Base-by-base conservation (phyloP, 1,140 invertebrate genomes). In the Ips typographus region DNA sequence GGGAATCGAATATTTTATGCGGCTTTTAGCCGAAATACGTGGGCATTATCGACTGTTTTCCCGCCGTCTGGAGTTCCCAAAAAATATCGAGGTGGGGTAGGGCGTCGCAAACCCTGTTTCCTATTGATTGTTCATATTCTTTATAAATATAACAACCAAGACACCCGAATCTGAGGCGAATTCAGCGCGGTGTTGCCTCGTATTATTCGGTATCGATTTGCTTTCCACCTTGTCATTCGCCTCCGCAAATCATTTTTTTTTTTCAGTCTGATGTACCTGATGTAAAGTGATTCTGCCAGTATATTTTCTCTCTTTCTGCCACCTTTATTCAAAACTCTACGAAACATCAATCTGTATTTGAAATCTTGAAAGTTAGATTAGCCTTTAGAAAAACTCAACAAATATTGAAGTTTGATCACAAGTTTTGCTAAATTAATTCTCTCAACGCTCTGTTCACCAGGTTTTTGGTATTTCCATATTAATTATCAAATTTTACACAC, bases 101-200 rank as follows among this genome's bases (percentile, higher is more conserved):
- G 57, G 56, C 56, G 56, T 51, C 57, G 4, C 56, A 67, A 57
- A 5, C 47, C 65, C 56, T 55, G 56, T 68, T 65, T 58, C 40
- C 42, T 65, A 68, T 68, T 44, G 66, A 68, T 68, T 68, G 59
- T 60, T 68, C 66, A 68, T 68, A 68, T 68, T 61, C 59, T 68
- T 68, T 68, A 61, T 68, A 68, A 68, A 68, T 68, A 68, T 68
- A 68, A 68, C 59, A 67, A 68, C 59, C 58, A 62, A 62, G 66
- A 66, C 52, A 47, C 55, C 41, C 55, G 65, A 59, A 58, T 58
- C 52, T 47, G 51, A 65, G 38, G 64, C 40, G 41, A 66, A 67
- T 67, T 67, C 65, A 39, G 44, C 56, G 56, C 5, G 38, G 57
- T 40, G 43, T 58, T 52, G 57, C 65, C 43, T 44, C 44, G 43